Evolutionary conservation across 1,140 invertebrate species (phyloP).

Genomic region (Adelges cooleyi): DNA sequence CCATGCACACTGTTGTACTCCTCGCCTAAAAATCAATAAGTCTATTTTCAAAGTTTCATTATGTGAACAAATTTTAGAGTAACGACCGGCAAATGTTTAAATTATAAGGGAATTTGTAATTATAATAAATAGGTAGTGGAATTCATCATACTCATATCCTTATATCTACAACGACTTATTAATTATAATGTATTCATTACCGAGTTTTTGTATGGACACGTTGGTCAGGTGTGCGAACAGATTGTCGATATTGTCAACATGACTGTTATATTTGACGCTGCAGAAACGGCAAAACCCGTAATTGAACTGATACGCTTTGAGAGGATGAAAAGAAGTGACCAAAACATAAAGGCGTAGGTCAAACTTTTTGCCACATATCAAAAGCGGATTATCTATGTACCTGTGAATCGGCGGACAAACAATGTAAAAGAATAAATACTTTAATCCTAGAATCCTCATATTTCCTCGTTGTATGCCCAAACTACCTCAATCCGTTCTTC

Average conservation of each 20-base stretch:
- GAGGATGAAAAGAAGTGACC: constrained; percentile 71
- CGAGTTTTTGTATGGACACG: constrained; percentile 73
- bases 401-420: too few relatives aligned
- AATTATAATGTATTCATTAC: constrained; percentile 34
- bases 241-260: constrained; percentile 62
- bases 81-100: too few relatives aligned
- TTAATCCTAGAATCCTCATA: too few relatives aligned
- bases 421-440: too few relatives aligned
- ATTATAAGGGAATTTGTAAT: too few relatives aligned
- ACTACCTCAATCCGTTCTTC: too few relatives aligned
- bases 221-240: constrained; percentile 80
- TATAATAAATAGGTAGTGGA: too few relatives aligned
- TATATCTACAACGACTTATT: too few relatives aligned
- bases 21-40: constrained; percentile 49
- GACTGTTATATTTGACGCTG: constrained; percentile 60
- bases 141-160: too few relatives aligned
- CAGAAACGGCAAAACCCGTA: constrained; percentile 74
- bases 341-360: constrained; percentile 72
- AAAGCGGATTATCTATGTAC: constrained; percentile 70
- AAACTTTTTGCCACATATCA: constrained; percentile 82
- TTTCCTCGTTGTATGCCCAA: too few relatives aligned
- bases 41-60: too few relatives aligned
- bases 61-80: too few relatives aligned
- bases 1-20: constrained; percentile 91
- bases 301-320: constrained; percentile 61